Evolutionary conservation across 2,888 invertebrate genomes (phyloP).

Genomic region (Bhutanitis thaidina): DNA sequence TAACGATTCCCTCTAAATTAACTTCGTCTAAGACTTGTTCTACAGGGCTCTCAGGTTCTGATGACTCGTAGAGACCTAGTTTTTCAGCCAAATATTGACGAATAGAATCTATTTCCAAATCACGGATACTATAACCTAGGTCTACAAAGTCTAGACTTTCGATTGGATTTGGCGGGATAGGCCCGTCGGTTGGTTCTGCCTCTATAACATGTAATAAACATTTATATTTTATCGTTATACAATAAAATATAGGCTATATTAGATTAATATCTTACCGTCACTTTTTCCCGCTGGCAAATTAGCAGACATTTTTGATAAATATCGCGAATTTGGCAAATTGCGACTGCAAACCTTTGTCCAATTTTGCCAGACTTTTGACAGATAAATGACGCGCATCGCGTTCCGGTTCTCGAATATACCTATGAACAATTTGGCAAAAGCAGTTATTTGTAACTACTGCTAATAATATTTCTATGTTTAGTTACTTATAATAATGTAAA

Average conservation of each 20-base stretch:
- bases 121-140: constrained; percentile 55
- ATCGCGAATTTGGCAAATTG: constrained; percentile 49
- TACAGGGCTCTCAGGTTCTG: constrained; percentile 47
- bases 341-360: constrained; percentile 63
- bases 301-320: constrained; percentile 65
- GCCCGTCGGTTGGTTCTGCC: constrained; percentile 41
- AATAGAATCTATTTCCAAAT: constrained; percentile 82
- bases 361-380: constrained; percentile 64
- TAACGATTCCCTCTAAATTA: constrained; percentile 87
- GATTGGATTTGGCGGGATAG: constrained; percentile 61
- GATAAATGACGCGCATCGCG: constrained; percentile 41
- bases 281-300: constrained; percentile 70
- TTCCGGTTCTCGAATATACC: constrained; percentile 42
- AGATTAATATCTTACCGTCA: constrained; percentile 47
- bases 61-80: constrained; percentile 77
- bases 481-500: too few relatives aligned
- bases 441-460: too few relatives aligned
- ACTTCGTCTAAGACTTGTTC: constrained; percentile 83
- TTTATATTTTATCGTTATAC: neutral
- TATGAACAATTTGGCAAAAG: constrained; percentile 19
- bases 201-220: constrained; percentile 40
- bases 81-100: constrained; percentile 83
- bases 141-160: too few relatives aligned
- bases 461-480: too few relatives aligned
- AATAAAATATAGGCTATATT: neutral